These are phyloP conservation scores for Xanthia togata DNA, from an alignment of 2,888 invertebrate genomes.

Conservation along the genomic window DNA sequence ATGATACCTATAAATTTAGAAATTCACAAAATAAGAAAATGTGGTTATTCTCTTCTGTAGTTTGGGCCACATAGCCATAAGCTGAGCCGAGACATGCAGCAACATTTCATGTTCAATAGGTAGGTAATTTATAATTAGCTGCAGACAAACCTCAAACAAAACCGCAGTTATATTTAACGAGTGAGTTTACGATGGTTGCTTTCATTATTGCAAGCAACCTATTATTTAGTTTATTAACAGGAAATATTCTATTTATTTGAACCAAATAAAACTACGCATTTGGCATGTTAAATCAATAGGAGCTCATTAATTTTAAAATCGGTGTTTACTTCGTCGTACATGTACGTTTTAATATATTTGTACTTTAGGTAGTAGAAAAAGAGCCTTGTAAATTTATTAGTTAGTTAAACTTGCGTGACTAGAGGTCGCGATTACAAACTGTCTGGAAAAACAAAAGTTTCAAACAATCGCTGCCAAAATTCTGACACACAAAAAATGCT, in stretches of 20 bases:
- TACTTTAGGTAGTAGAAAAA: background rate
- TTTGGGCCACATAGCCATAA: background rate
- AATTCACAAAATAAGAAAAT: background rate
- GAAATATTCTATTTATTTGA: conserved; percentile 7
- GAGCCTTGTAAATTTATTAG: background rate
- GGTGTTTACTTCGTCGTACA: background rate
- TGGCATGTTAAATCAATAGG: conserved; percentile 59
- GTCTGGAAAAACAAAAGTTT: conserved; percentile 29
- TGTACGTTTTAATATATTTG: background rate
- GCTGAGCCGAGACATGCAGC: background rate
- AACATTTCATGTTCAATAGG: background rate
- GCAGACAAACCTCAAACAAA: conserved; percentile 35
- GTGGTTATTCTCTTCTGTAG: too few relatives aligned
- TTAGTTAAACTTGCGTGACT: conserved; percentile 32
- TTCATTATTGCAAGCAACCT: conserved; percentile 7
- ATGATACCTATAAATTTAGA: background rate
- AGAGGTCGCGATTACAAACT: conserved; percentile 19
- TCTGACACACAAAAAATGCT: background rate
- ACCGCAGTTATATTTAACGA: conserved; percentile 26
- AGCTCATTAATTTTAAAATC: conserved; percentile 53
- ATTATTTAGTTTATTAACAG: conserved; percentile 1
- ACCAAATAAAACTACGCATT: conserved; percentile 63
- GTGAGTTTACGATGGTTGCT: background rate
- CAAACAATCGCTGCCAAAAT: conserved; percentile 22
- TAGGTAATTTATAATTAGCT: conserved; percentile 6